Percentiles rank a stretch among this genome's conserved stretches.
These are phyloP conservation scores for Glyphotaelius pellucidus DNA, from an alignment of 2,888 invertebrate genomes.

Conservation along the genomic window DNA sequence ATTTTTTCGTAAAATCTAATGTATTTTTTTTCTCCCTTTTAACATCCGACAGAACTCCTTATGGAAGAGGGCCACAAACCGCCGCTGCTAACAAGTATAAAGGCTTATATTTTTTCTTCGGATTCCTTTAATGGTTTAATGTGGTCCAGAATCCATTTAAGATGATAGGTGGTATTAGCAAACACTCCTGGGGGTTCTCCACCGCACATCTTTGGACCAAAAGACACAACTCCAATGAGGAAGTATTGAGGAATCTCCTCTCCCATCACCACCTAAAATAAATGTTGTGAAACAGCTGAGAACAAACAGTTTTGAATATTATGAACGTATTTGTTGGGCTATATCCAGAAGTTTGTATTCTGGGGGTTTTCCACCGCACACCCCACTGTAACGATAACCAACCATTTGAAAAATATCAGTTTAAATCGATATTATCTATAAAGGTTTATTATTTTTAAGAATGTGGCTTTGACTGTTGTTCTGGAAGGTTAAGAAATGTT, in stretches of 20 bases:
- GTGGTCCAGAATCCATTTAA: conserved; percentile 78
- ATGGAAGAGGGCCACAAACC: neutral
- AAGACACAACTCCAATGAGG: conserved; percentile 81
- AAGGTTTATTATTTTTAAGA: too few species aligned
- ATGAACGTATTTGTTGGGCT: neutral
- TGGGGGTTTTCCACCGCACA: neutral
- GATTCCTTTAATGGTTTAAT: conserved; percentile 17
- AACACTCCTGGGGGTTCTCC: conserved; percentile 78
- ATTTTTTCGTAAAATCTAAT: neutral
- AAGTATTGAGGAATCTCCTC: conserved; percentile 76
- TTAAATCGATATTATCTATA: too few species aligned
- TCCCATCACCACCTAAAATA: conserved; percentile 73
- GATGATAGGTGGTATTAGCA: conserved; percentile 74
- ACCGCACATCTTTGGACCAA: conserved; percentile 79
- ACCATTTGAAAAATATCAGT: neutral
- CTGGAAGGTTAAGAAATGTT: too few species aligned
- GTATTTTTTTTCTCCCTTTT: neutral
- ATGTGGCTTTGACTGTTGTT: too few species aligned
- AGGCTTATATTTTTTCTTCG: neutral
- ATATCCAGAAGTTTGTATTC: neutral
- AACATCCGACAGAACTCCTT: neutral
- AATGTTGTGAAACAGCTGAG: neutral
- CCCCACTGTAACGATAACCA: neutral
- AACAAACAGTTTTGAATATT: neutral
- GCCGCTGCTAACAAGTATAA: too few species aligned